Evolutionary conservation across 1,140 invertebrate species (phyloP), one percentile per base, ranked within the genome.

Genomic region (Agrilus planipennis): DNA sequence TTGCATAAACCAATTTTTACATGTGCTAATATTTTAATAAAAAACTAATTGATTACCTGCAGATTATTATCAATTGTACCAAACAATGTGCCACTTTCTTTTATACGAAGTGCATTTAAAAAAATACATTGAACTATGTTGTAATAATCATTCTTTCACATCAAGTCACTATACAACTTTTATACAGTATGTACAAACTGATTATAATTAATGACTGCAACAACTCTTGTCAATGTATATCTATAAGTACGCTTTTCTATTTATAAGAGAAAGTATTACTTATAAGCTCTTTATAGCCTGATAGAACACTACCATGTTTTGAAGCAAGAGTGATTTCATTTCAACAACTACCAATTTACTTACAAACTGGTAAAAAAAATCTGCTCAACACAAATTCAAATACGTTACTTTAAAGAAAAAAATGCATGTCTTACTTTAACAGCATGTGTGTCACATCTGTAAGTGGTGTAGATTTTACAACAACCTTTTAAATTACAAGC

Each of bases 311-410:
- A n/a, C n/a, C n/a, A n/a, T n/a, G n/a, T n/a, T n/a, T n/a, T n/a
- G n/a, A n/a, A n/a, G n/a, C n/a, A n/a, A 32, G 19, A 18, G 29
- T 32, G 19, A 35, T 35, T 4, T 18, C n/a, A 19, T 35, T 35
- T 20, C 19, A 21, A 35, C 22, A 20, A 35, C 19, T 18, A 35
- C 19, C 19, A 35, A 14, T 11, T 21, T 20, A 20, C 19, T 35
- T 35, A 35, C 19, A 18, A 21, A 35, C 34, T 35, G 34, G 22
- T 20, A 35, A n/a, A 11, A 35, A 35, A 20, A 21, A 35, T 10
- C 17, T 35, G 34, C 16, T 20, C 22, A 20, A 21, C 34, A 21
- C n/a, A 20, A 35, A 19, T 35, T n/a, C 16, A 35, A 35, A 35
- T 21, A 35, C n/a, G n/a, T n/a, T n/a, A n/a, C n/a, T n/a, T n/a